Percentiles rank a stretch among this genome's conserved stretches.
These are phyloP conservation scores for Gymnocypris eckloni DNA, from an alignment of 2,797 vertebrate species.

Conservation along the genomic window DNA sequence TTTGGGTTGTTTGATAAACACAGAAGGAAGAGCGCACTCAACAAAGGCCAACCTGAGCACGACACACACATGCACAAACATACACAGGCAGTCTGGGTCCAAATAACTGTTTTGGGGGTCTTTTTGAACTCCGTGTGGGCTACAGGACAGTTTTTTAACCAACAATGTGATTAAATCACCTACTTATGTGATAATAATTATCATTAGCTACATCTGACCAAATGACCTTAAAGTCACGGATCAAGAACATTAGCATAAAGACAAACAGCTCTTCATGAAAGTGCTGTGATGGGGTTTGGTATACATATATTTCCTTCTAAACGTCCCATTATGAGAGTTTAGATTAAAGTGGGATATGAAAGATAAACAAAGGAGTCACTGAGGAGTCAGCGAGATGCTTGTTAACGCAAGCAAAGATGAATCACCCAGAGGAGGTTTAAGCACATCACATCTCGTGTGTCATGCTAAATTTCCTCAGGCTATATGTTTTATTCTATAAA, in stretches of 20 bases:
- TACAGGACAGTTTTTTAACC: not conserved
- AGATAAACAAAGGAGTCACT: slow-evolving; percentile 37
- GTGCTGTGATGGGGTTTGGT: not conserved
- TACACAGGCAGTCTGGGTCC: not conserved
- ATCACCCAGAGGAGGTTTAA: slow-evolving; percentile 25
- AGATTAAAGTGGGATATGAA: slow-evolving; percentile 20
- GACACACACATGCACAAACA: slow-evolving; percentile 28
- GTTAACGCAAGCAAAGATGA: slow-evolving; percentile 30
- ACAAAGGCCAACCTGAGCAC: slow-evolving; percentile 46
- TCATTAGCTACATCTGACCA: not conserved
- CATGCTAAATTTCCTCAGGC: not conserved
- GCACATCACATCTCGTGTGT: not conserved
- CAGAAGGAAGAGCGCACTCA: slow-evolving; percentile 53
- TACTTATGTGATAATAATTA: not conserved
- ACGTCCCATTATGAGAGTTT: not conserved
- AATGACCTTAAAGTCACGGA: not conserved
- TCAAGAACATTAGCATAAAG: not conserved
- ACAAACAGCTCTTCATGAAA: not conserved
- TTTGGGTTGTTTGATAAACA: slow-evolving; percentile 70
- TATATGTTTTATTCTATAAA: not conserved
- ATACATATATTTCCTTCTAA: not conserved
- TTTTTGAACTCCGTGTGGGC: not conserved
- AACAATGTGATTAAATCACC: not conserved
- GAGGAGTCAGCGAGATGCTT: slow-evolving; percentile 27
- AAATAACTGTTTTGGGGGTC: not conserved